A percentile compares a stretch with the other conserved stretches of the same genome.
phyloP scores from a whole-genome alignment of 2,113 vertebrate species.

The Phycodurus eques region DNA sequence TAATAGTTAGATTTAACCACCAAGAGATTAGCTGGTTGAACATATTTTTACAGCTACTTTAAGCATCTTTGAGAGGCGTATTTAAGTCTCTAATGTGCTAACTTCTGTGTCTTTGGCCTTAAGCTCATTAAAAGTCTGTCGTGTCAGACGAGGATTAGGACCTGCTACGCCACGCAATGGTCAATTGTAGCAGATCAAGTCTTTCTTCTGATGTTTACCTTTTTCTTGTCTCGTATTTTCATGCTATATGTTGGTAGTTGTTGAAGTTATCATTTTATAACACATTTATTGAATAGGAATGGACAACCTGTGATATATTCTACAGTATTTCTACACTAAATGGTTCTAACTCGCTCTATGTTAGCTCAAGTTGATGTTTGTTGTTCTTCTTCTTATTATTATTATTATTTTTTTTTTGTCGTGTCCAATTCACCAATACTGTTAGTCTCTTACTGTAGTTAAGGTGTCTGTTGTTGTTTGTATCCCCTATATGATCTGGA shows the following conservation, averaged over 20 bases:
- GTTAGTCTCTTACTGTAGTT: slow-evolving; percentile 17
- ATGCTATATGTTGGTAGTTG: neutral
- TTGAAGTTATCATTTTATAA: neutral
- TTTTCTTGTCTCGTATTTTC: neutral
- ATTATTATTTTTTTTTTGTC: neutral
- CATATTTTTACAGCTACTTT: slow-evolving; percentile 61
- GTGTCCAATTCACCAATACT: slow-evolving; percentile 8
- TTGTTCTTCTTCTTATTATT: slow-evolving; percentile 17
- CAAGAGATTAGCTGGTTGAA: slow-evolving; percentile 54
- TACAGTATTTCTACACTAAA: neutral
- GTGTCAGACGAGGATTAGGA: slow-evolving; percentile 71
- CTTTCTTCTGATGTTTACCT: slow-evolving; percentile 22
- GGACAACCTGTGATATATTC: neutral
- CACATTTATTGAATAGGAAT: neutral
- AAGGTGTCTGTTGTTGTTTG: slow-evolving; percentile 16
- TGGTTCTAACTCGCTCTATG: neutral
- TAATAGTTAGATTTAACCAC: slow-evolving; percentile 39
- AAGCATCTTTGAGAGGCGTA: slow-evolving; percentile 63
- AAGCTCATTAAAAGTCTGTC: slow-evolving; percentile 76
- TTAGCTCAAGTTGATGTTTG: neutral
- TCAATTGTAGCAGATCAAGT: slow-evolving; percentile 18
- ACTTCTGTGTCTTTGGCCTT: slow-evolving; percentile 69
- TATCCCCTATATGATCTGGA: slow-evolving; percentile 31
- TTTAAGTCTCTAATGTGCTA: slow-evolving; percentile 70
- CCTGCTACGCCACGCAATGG: slow-evolving; percentile 46